Evolutionary conservation across 2,888 invertebrate species (phyloP).

Genomic region (Hypsopygia costalis): DNA sequence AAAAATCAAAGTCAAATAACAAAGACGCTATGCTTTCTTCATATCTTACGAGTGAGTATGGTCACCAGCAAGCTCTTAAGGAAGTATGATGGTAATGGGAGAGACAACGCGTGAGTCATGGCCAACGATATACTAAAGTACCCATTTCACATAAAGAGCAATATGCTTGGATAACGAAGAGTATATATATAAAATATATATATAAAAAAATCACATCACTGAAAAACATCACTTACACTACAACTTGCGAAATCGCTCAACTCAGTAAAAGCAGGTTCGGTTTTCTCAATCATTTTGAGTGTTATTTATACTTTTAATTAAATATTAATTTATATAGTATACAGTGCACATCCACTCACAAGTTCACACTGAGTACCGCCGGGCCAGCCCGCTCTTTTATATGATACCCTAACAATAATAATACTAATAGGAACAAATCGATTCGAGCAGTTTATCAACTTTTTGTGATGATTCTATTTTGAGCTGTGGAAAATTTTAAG

Average conservation of each 20-base stretch:
- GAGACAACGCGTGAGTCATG: too few species aligned
- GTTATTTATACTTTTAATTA: not conserved
- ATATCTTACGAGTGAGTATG: too few species aligned
- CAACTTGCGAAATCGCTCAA: slow-evolving; percentile 67
- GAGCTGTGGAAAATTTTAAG: not conserved
- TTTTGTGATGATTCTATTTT: not conserved
- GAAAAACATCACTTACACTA: slow-evolving; percentile 56
- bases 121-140: too few species aligned
- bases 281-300: slow-evolving; percentile 43
- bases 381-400: not conserved
- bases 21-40: too few species aligned
- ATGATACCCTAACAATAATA: not conserved
- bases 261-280: slow-evolving; percentile 58
- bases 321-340: not conserved
- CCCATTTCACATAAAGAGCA: too few species aligned
- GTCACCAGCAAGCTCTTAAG: too few species aligned
- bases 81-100: too few species aligned
- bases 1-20: too few species aligned
- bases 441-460: not conserved
- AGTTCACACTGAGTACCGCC: slow-evolving; percentile 10
- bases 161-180: too few species aligned
- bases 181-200: too few species aligned
- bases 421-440: not conserved
- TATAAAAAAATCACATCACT: too few species aligned
- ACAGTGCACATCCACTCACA: not conserved